Conservation (phyloP, 2,113 vertebrate genomes). For the Indicator indicator region DNA sequence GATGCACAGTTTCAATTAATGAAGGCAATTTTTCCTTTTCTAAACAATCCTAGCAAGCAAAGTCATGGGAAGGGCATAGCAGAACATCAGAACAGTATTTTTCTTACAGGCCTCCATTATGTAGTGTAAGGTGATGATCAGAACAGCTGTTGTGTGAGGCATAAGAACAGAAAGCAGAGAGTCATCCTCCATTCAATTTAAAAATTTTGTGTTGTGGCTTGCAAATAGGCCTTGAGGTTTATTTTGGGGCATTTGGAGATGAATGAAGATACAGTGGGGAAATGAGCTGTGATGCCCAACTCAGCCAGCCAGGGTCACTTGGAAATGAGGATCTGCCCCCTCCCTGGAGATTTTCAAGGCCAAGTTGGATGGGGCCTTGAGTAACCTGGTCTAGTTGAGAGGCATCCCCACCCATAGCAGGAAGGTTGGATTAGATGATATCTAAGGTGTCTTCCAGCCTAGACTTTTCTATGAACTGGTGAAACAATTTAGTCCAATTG, state of each 20-base stretch:
- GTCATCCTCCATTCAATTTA: neutral
- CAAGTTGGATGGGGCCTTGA: too few species aligned
- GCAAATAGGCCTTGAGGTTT: neutral
- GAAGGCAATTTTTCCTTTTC: constrained; percentile 28
- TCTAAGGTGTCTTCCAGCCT: too few species aligned
- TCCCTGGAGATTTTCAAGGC: too few species aligned
- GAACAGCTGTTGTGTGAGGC: neutral
- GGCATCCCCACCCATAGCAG: too few species aligned
- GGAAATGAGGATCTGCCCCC: neutral
- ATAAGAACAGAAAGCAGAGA: neutral
- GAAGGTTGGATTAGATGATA: too few species aligned
- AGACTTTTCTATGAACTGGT: neutral
- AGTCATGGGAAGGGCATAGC: neutral
- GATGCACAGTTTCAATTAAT: constrained; percentile 6
- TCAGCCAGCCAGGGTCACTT: neutral
- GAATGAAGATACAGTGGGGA: neutral
- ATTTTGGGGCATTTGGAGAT: neutral
- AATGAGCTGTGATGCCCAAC: neutral
- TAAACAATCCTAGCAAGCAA: neutral
- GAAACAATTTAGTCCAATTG: neutral
- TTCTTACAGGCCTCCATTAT: neutral
- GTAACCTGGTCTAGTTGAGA: too few species aligned
- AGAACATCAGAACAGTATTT: neutral
- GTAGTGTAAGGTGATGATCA: neutral
- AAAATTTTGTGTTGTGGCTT: neutral